A percentile compares a stretch with the other conserved stretches of the same genome.
phyloP scores from a whole-genome alignment of 1,140 invertebrate species.

The Megalopta genalis region DNA sequence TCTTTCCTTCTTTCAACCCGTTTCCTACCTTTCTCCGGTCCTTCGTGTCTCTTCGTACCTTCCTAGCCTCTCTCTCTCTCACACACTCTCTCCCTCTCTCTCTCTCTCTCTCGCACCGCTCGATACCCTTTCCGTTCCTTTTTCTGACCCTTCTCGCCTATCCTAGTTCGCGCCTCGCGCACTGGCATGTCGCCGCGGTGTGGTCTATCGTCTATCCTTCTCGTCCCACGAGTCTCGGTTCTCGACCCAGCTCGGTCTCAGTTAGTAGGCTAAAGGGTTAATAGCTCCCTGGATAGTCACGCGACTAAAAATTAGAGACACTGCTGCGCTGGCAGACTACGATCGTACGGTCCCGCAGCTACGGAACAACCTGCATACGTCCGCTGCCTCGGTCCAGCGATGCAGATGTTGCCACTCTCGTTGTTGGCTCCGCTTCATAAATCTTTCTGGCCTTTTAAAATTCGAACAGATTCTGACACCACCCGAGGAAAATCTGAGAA shows the following conservation, averaged over 20 bases:
- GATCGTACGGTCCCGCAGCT: constrained; percentile 4
- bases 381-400: too few relatives aligned
- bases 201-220: constrained; percentile 9
- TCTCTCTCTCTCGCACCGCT: not conserved
- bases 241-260: constrained; percentile 4
- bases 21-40: too few relatives aligned
- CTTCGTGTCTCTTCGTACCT: too few relatives aligned
- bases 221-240: constrained; percentile 24
- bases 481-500: too few relatives aligned
- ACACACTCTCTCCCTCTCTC: not conserved
- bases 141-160: constrained; percentile 1
- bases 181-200: not conserved
- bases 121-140: constrained; percentile 5
- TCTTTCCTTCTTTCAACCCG: constrained; percentile 22
- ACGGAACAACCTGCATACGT: not conserved
- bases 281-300: constrained; percentile 41
- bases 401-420: too few relatives aligned
- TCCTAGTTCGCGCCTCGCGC: not conserved
- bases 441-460: too few relatives aligned
- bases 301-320: constrained; percentile 50
- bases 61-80: not conserved
- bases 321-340: not conserved
- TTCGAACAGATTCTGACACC: too few relatives aligned
- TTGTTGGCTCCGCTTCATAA: too few relatives aligned
- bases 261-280: constrained; percentile 64